phyloP scores from a whole-genome alignment of 2,797 vertebrate species.

The Pagetopsis macropterus region DNA sequence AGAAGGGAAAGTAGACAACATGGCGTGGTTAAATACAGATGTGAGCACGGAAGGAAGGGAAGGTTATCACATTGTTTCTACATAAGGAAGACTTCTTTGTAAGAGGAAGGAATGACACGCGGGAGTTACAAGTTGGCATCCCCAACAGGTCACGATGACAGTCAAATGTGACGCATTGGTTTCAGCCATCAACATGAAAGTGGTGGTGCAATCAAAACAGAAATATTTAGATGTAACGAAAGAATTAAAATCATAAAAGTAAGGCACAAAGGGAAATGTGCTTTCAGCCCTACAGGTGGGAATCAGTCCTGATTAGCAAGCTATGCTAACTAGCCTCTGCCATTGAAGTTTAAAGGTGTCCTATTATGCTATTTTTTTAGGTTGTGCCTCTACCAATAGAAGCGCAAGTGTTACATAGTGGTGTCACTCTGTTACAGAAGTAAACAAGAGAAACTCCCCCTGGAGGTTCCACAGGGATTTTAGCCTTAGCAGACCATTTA shows the following conservation, averaged over 20 bases:
- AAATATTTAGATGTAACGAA: neutral
- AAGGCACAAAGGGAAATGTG: neutral
- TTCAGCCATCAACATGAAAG: slow-evolving; percentile 33
- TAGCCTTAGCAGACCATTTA: no score
- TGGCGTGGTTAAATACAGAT: slow-evolving; percentile 3
- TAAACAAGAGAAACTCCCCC: no score
- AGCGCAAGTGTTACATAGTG: no score
- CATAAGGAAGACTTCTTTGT: slow-evolving; percentile 16
- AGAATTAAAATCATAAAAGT: neutral
- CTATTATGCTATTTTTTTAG: no score
- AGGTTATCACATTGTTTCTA: slow-evolving; percentile 50
- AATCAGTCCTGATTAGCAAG: neutral
- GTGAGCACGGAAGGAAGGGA: slow-evolving; percentile 20
- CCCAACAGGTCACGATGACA: slow-evolving; percentile 47
- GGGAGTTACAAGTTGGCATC: slow-evolving; percentile 2
- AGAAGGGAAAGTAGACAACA: slow-evolving; percentile 18
- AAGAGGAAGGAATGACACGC: slow-evolving; percentile 18
- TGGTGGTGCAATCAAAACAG: neutral
- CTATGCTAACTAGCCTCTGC: neutral
- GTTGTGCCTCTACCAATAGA: no score
- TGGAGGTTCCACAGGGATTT: no score
- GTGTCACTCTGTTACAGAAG: no score
- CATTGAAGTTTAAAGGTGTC: neutral
- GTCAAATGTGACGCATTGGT: slow-evolving; percentile 43
- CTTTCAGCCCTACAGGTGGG: neutral